Percentiles rank a stretch among this genome's conserved stretches.
Conservation (phyloP, 2,797 vertebrate genomes). For the Chelon labrosus region DNA sequence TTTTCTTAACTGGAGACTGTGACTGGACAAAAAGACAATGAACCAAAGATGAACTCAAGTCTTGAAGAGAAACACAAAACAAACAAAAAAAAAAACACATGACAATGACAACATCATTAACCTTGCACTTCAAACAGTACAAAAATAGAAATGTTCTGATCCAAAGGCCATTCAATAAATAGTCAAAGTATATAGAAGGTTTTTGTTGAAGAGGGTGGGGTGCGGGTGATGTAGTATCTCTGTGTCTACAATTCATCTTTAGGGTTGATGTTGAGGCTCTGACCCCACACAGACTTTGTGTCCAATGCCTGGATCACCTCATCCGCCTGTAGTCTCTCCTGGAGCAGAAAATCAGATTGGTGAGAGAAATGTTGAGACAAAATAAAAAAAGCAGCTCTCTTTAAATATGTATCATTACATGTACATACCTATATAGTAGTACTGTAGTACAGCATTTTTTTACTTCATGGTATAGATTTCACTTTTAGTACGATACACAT, state of each 20-base stretch:
- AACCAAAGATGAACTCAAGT: slow-evolving; percentile 65
- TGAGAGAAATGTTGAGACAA: too few species aligned
- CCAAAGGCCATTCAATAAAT: slow-evolving; percentile 95
- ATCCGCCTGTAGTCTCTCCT: slow-evolving; percentile 96
- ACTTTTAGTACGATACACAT: too few species aligned
- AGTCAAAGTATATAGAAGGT: slow-evolving; percentile 73
- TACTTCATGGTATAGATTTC: too few species aligned
- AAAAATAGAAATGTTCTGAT: slow-evolving; percentile 96
- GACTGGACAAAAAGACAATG: slow-evolving; percentile 18
- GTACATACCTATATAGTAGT: too few species aligned
- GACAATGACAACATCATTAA: slow-evolving; percentile 52
- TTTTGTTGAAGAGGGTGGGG: slow-evolving; percentile 37
- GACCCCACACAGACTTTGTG: slow-evolving; percentile 81
- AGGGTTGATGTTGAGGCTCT: slow-evolving; percentile 90
- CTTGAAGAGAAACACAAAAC: slow-evolving; percentile 40
- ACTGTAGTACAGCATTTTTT: too few species aligned
- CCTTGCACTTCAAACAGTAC: slow-evolving; percentile 91
- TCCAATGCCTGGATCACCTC: slow-evolving; percentile 92
- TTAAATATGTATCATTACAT: too few species aligned
- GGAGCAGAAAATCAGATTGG: neutral
- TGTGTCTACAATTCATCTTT: slow-evolving; percentile 92
- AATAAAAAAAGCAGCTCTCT: too few species aligned
- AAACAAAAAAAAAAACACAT: slow-evolving; percentile 27
- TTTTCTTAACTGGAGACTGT: slow-evolving; percentile 16
- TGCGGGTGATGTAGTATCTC: slow-evolving; percentile 37